A percentile compares a stretch with the other conserved stretches of the same genome.
Evolutionary conservation across 2,797 vertebrate species (phyloP).

Genomic region (Anomalospiza imberbis): DNA sequence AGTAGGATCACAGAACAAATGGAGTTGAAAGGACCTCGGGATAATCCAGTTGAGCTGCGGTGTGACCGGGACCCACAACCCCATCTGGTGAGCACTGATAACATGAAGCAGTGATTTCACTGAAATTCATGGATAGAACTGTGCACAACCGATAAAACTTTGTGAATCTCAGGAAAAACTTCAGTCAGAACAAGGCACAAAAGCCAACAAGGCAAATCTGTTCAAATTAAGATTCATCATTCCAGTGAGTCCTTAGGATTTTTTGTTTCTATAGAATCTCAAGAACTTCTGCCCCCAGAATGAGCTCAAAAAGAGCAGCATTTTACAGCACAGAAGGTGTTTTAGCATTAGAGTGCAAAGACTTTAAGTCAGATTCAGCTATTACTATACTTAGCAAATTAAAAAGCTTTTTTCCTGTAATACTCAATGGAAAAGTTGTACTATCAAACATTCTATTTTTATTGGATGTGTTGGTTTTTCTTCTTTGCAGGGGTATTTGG

Average conservation of each 20-base stretch:
- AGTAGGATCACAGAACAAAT: neutral
- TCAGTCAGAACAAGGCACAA: neutral
- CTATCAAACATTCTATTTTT: neutral
- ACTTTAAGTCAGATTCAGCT: neutral
- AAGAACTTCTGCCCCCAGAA: neutral
- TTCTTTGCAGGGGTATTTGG: neutral
- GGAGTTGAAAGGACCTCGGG: neutral
- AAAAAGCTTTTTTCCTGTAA: neutral
- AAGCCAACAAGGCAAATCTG: neutral
- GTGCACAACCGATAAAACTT: neutral
- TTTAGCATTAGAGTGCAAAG: neutral
- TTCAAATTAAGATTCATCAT: neutral
- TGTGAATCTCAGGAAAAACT: neutral
- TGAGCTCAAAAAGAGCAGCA: neutral
- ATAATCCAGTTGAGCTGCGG: neutral
- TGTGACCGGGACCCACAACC: neutral
- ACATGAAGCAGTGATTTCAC: neutral
- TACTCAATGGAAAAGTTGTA: neutral
- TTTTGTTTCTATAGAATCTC: neutral
- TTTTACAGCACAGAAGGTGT: neutral
- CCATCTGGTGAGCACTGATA: fast-evolving
- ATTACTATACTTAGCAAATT: neutral
- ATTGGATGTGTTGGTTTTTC: neutral
- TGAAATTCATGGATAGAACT: neutral
- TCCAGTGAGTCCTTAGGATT: neutral